phyloP scores from a whole-genome alignment of 2,113 vertebrate genomes.

The Irena cyanogastra region DNA sequence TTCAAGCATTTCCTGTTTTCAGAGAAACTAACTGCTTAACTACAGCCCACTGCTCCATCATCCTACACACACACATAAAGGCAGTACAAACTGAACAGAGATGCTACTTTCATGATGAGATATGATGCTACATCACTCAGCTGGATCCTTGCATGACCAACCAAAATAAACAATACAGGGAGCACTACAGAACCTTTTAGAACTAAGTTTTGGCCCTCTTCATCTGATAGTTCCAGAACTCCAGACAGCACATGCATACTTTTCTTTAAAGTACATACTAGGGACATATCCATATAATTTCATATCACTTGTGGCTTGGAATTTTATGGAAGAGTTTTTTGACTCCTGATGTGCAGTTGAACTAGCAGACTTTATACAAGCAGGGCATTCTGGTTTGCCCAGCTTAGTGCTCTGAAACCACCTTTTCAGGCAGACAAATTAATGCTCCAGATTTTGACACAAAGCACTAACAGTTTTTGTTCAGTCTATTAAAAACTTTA shows the following conservation, averaged over 20 bases:
- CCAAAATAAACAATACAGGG: background rate
- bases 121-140: background rate
- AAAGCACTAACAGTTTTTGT: background rate
- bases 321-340: background rate
- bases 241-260: background rate
- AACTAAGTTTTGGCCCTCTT: background rate
- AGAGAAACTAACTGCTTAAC: background rate
- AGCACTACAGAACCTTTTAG: background rate
- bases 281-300: background rate
- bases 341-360: background rate
- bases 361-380: background rate
- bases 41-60: background rate
- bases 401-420: background rate
- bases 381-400: background rate
- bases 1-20: background rate
- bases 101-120: background rate
- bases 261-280: background rate
- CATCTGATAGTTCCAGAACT: background rate
- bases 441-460: background rate
- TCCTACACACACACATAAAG: accelerated
- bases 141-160: background rate
- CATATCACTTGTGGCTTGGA: background rate
- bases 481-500: background rate
- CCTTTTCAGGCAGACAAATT: background rate
- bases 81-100: background rate